These are phyloP conservation scores for Malaclemys terrapin DNA, from an alignment of 2,113 vertebrate species.

Conservation along the genomic window DNA sequence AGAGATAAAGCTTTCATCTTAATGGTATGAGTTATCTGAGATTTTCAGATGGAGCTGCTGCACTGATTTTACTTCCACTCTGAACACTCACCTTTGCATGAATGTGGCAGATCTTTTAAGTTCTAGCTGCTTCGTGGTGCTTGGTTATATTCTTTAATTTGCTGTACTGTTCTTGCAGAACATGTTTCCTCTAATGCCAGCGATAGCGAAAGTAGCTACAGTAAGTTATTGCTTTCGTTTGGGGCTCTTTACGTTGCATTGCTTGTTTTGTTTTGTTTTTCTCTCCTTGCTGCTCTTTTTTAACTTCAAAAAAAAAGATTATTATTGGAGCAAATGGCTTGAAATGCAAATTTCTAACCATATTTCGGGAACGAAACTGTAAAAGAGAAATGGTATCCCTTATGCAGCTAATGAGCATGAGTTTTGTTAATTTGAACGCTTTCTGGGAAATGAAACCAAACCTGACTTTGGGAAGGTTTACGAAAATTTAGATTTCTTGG, in stretches of 20 bases:
- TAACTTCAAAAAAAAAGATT: constrained; percentile 37
- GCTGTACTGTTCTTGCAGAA: constrained; percentile 89
- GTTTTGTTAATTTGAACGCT: not conserved
- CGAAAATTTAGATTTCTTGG: not conserved
- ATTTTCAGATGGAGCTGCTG: constrained; percentile 37
- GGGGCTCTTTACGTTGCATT: constrained; percentile 79
- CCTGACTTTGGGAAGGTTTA: not conserved
- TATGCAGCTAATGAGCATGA: not conserved
- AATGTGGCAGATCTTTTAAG: constrained; percentile 63
- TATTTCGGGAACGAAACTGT: constrained; percentile 17
- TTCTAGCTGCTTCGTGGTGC: constrained; percentile 77
- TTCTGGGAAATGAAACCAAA: constrained; percentile 18
- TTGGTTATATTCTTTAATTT: constrained; percentile 86
- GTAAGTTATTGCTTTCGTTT: constrained; percentile 86
- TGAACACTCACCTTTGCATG: constrained; percentile 78
- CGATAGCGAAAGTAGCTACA: constrained; percentile 89
- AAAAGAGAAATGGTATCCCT: constrained; percentile 10
- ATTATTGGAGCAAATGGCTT: constrained; percentile 77
- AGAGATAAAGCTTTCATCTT: constrained; percentile 81
- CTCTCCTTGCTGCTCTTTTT: constrained; percentile 64
- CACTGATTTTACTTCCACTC: constrained; percentile 56
- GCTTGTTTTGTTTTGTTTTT: constrained; percentile 72
- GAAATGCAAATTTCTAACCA: constrained; percentile 66
- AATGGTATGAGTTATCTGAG: constrained; percentile 5
- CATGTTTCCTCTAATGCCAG: constrained; percentile 88